Evolutionary conservation across 2,888 invertebrate species (phyloP).

Genomic region (Caenorhabditis afra): DNA sequence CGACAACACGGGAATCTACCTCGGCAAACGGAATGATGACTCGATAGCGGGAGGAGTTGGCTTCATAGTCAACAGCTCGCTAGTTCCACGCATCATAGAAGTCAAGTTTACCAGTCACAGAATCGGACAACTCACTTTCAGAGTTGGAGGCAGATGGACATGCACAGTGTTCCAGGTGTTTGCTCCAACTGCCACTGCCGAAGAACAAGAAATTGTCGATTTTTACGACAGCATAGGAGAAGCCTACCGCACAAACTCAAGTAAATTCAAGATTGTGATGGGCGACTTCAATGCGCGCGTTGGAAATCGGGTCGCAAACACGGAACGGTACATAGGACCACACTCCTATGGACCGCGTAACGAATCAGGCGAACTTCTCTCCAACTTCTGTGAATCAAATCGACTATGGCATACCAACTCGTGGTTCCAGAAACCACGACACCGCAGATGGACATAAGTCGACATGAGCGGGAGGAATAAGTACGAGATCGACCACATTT

Average conservation of each 20-base stretch:
- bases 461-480: background rate
- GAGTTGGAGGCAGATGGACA: background rate
- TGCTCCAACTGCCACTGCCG: background rate
- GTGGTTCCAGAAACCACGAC: background rate
- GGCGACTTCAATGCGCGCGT: too few relatives aligned
- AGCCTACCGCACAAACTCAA: background rate
- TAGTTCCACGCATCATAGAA: background rate
- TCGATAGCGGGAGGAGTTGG: slow-evolving; percentile 3
- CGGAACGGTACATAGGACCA: slow-evolving; percentile 3
- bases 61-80: background rate
- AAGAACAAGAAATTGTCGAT: slow-evolving; percentile 1
- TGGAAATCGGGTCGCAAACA: background rate
- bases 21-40: background rate
- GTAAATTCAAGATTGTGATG: background rate
- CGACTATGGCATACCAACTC: too few relatives aligned
- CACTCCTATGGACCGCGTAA: background rate
- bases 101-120: background rate
- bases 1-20: background rate
- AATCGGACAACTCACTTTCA: background rate
- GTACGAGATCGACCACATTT: slow-evolving; percentile 11
- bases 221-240: slow-evolving; percentile 6
- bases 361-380: background rate
- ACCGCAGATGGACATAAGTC: background rate
- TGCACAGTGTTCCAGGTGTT: slow-evolving; percentile 3
- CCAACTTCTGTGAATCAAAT: slow-evolving; percentile 9